These are phyloP conservation scores for Drosophila repleta DNA, from an alignment of 1,140 invertebrate species.

Conservation along the genomic window DNA sequence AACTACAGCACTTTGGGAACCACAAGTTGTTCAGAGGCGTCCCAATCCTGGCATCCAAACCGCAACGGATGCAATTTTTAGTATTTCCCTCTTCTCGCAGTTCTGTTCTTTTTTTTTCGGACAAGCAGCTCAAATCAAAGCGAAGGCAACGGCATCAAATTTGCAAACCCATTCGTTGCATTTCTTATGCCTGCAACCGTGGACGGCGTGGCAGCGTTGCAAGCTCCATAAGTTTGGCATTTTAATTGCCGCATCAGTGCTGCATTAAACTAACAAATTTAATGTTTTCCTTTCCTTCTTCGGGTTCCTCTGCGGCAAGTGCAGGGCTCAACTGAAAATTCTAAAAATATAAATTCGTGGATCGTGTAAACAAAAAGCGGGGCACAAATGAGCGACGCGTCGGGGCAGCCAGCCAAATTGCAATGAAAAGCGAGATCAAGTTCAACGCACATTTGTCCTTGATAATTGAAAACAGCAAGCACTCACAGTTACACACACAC, in stretches of 20 bases:
- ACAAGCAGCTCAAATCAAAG: slow-evolving; percentile 68
- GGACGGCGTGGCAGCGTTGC: slow-evolving; percentile 6
- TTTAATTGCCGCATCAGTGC: slow-evolving; percentile 59
- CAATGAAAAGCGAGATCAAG: slow-evolving; percentile 79
- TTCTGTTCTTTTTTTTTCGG: slow-evolving; percentile 58
- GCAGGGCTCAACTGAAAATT: slow-evolving; percentile 35
- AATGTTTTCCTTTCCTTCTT: slow-evolving; percentile 36
- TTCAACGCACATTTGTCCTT: slow-evolving; percentile 82
- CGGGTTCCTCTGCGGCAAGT: background rate
- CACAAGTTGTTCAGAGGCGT: slow-evolving; percentile 1
- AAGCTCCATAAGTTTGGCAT: slow-evolving; percentile 64
- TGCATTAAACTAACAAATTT: slow-evolving; percentile 74
- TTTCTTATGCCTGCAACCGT: slow-evolving; percentile 47
- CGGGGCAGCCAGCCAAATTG: slow-evolving; percentile 21
- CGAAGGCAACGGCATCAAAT: slow-evolving; percentile 49
- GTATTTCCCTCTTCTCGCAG: background rate
- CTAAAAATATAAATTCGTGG: slow-evolving; percentile 73
- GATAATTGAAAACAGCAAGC: slow-evolving; percentile 67
- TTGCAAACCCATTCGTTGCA: slow-evolving; percentile 54
- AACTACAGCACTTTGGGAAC: slow-evolving; percentile 4
- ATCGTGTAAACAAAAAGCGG: slow-evolving; percentile 60
- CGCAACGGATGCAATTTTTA: slow-evolving; percentile 42
- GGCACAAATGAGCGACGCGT: slow-evolving; percentile 13
- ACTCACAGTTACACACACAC: slow-evolving; percentile 16
- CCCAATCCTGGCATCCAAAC: slow-evolving; percentile 30